phyloP scores from a whole-genome alignment of 2,888 invertebrate species.

The Aromia moschata region DNA sequence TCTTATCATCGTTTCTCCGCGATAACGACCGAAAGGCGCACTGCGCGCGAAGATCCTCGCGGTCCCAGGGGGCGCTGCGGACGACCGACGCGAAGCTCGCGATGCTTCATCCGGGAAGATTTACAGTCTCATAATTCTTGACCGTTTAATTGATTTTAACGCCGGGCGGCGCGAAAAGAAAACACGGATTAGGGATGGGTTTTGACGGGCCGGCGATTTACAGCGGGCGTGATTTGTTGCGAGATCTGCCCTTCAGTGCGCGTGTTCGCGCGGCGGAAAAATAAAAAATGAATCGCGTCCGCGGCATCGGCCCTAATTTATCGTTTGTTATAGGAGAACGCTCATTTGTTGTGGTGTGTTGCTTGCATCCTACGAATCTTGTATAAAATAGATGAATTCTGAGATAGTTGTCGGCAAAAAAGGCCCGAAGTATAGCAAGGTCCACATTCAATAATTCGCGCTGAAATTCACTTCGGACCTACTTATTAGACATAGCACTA shows the following conservation, averaged over 20 bases:
- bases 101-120: constrained; percentile 41
- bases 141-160: constrained; percentile 43
- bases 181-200: constrained; percentile 31
- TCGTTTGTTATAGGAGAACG: no score
- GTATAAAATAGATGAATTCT: no score
- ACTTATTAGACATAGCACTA: no score
- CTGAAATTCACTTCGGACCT: no score
- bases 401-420: no score
- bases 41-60: constrained; percentile 18
- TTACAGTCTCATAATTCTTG: constrained; percentile 42
- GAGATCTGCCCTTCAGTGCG: constrained; percentile 11
- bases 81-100: constrained; percentile 39
- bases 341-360: no score
- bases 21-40: constrained; percentile 6
- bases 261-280: no score
- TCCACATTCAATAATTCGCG: no score
- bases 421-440: no score
- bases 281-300: no score
- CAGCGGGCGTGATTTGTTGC: constrained; percentile 20
- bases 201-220: constrained; percentile 31
- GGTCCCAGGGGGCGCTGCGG: constrained; percentile 21
- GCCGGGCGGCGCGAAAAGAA: constrained; percentile 28
- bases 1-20: background rate
- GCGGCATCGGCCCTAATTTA: no score
- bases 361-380: no score